A percentile compares a stretch with the other conserved stretches of the same genome.
These are phyloP conservation scores for Eupithecia tripunctaria DNA, from an alignment of 2,888 invertebrate genomes.

Conservation along the genomic window DNA sequence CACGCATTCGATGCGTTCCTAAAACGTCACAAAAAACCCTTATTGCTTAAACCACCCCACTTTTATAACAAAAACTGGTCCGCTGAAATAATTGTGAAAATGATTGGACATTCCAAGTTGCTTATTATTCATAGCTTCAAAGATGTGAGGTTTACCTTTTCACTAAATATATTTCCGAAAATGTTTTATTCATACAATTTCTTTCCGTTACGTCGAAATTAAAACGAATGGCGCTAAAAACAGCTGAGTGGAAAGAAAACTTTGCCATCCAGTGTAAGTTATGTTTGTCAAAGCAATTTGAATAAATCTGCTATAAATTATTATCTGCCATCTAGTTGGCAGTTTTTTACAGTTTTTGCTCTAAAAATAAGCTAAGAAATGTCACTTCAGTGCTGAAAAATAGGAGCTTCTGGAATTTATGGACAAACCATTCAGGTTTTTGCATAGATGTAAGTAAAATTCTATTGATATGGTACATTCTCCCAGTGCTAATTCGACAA, in stretches of 20 bases:
- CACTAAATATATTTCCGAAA: constrained; percentile 55
- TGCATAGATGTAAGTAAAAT: too few relatives aligned
- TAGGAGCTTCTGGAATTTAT: background rate
- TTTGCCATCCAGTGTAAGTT: constrained; percentile 33
- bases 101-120: constrained; percentile 35
- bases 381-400: constrained; percentile 3
- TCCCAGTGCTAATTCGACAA: too few relatives aligned
- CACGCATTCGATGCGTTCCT: background rate
- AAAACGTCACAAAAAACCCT: too few relatives aligned
- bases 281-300: constrained; percentile 39
- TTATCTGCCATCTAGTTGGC: constrained; percentile 29
- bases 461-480: too few relatives aligned
- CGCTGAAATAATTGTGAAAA: constrained; percentile 41
- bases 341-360: constrained; percentile 10
- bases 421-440: background rate
- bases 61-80: constrained; percentile 41
- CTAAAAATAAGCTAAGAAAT: constrained; percentile 7
- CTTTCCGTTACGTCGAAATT: constrained; percentile 51
- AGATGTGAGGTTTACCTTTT: constrained; percentile 49
- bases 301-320: constrained; percentile 45
- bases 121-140: constrained; percentile 49
- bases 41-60: background rate
- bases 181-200: constrained; percentile 60
- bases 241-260: constrained; percentile 48
- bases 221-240: constrained; percentile 47